These are phyloP conservation scores for Melangyna quadrimaculata DNA, from an alignment of 2,888 invertebrate species.

Conservation along the genomic window DNA sequence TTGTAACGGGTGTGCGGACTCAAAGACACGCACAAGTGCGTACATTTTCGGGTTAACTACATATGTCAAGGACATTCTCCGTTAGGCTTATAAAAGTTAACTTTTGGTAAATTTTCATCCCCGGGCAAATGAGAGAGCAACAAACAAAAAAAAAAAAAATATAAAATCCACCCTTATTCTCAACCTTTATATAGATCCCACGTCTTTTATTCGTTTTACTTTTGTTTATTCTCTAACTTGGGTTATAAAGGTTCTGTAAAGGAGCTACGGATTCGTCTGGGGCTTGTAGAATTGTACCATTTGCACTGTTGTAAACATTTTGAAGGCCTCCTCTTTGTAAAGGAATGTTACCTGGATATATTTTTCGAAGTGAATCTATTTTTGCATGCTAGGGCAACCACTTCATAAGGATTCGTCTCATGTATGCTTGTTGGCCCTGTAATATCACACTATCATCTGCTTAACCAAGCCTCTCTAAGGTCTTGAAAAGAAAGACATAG, in stretches of 20 bases:
- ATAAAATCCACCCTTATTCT: not conserved
- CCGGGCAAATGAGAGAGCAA: slow-evolving; percentile 58
- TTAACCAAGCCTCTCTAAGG: too few species aligned
- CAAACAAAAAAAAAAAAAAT: not conserved
- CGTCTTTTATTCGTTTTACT: slow-evolving; percentile 10
- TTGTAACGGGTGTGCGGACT: slow-evolving; percentile 22
- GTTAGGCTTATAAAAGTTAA: slow-evolving; percentile 7
- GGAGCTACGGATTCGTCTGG: not conserved
- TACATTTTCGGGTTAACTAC: slow-evolving; percentile 69
- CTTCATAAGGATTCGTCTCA: too few species aligned
- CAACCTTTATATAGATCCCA: not conserved
- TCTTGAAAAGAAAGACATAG: too few species aligned
- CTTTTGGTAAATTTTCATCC: slow-evolving; percentile 36
- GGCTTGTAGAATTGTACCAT: not conserved
- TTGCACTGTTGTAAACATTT: too few species aligned
- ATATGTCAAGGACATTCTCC: slow-evolving; percentile 64
- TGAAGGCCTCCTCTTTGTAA: too few species aligned
- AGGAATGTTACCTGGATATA: too few species aligned
- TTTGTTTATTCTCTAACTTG: not conserved
- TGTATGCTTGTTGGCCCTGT: too few species aligned
- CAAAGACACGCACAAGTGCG: slow-evolving; percentile 61
- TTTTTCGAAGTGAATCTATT: too few species aligned
- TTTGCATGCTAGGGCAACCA: too few species aligned
- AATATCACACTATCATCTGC: too few species aligned
- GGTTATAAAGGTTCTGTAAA: not conserved